Base-by-base conservation (phyloP, 2,113 vertebrate species). In the Hyaena hyaena region DNA sequence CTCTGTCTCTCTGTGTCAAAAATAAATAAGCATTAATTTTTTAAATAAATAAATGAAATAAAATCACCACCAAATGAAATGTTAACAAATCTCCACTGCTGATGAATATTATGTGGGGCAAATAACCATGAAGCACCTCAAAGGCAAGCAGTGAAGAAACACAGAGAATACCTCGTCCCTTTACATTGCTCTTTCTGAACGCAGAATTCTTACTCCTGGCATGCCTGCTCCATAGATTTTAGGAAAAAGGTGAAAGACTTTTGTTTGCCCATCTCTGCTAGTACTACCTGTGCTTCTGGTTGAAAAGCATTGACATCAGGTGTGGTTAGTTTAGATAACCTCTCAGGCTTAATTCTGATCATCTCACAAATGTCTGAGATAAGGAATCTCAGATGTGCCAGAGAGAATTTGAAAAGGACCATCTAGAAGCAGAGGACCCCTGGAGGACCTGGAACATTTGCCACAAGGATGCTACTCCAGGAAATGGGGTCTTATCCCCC, bases 401-500 rank as follows among this genome's bases (percentile, higher is more conserved):
- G 14, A 21, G 11, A 43, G 31, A 69, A 71, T 31, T 35, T 17
- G 43, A 11, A 24, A 17, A 74, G 5, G 10, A 2, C 6, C 15
- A 0, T 21, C n/a, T 1, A 45, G 7, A n/a, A 89, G 10, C 19
- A 45, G 26, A 8, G n/a, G 19, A 17, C 16, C 43, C 23, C 0
- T 5, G 65, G 4, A 45, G 26, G 66, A 87, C 23, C 24, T n/a
- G 31, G 33, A 71, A 26, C n/a, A n/a, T 58, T 76, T 28, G 8
- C 24, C 2, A 0, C 24, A 61, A 7, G 28, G 11, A 14, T 86
- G 10, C 19, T 23, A 15, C 43, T 15, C 1, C 21, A 12, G 68
- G 9, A 45, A 19, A 85, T 3, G 2, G 39, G 1, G 4, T 35
- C 69, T 53, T 68, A n/a, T 26, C 1, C 26, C 10, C 0, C 2